phyloP scores from a whole-genome alignment of 2,888 invertebrate species.

The Eupithecia insigniata region DNA sequence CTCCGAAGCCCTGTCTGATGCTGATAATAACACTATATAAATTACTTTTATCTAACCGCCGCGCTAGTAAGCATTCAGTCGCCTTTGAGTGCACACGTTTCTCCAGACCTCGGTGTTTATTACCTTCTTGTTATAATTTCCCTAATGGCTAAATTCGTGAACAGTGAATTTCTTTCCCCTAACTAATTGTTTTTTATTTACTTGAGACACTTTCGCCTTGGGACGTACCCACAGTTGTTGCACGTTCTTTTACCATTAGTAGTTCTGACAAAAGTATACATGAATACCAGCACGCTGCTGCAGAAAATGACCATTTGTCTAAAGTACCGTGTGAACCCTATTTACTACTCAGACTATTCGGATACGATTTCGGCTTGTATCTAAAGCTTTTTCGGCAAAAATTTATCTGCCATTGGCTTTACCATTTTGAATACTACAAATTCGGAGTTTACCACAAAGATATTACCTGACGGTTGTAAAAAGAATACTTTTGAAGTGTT shows the following conservation, averaged over 20 bases:
- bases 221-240: constrained; percentile 42
- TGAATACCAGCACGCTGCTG: constrained; percentile 70
- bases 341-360: constrained; percentile 88
- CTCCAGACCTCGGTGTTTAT: constrained; percentile 15
- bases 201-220: constrained; percentile 36
- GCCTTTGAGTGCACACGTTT: constrained; percentile 51
- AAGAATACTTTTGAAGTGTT: constrained; percentile 52
- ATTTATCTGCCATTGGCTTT: constrained; percentile 76
- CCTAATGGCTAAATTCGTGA: constrained; percentile 79
- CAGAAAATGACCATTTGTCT: constrained; percentile 82
- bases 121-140: constrained; percentile 46
- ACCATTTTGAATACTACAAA: constrained; percentile 79
- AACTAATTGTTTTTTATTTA: constrained; percentile 55
- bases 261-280: constrained; percentile 69
- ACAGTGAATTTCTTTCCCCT: constrained; percentile 77
- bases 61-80: constrained; percentile 53
- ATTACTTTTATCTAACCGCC: constrained; percentile 58
- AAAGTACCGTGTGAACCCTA: constrained; percentile 85
- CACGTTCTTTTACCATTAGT: constrained; percentile 60
- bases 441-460: constrained; percentile 78
- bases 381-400: constrained; percentile 62
- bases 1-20: constrained; percentile 61
- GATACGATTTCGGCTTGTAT: constrained; percentile 83
- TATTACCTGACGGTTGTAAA: constrained; percentile 70
- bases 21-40: constrained; percentile 74